Evolutionary conservation across 2,888 invertebrate genomes (phyloP).

Genomic region (Galeopsomyia nigrocyanea): DNA sequence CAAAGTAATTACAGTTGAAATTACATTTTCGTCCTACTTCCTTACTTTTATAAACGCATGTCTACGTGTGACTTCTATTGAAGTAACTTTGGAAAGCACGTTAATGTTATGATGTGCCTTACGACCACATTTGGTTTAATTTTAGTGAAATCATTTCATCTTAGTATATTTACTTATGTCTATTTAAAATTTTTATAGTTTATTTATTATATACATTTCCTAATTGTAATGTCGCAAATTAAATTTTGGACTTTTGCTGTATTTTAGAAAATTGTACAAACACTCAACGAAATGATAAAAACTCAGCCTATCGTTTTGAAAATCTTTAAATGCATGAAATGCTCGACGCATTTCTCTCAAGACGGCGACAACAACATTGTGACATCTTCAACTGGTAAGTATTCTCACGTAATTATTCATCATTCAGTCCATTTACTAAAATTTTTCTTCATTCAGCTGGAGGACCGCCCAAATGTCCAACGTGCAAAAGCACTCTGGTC

Average conservation of each 20-base stretch:
- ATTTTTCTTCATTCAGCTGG: conserved; percentile 19
- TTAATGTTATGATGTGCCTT: no score
- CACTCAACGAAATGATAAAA: conserved; percentile 69
- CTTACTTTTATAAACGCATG: no score
- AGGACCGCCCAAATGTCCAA: conserved; percentile 70
- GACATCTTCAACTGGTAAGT: conserved; percentile 50
- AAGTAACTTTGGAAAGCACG: no score
- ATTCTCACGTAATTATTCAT: neutral
- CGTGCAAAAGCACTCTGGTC: conserved; percentile 74
- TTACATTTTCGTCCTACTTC: no score
- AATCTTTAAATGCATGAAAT: conserved; percentile 74
- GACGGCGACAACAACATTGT: conserved; percentile 64
- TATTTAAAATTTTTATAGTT: no score
- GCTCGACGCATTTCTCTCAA: conserved; percentile 74
- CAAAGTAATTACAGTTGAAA: conserved; percentile 65
- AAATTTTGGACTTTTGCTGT: conserved; percentile 15
- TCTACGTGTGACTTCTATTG: no score
- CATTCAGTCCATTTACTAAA: neutral
- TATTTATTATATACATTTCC: neutral
- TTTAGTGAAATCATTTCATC: no score
- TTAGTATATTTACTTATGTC: no score
- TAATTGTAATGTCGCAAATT: neutral
- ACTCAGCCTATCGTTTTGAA: conserved; percentile 68
- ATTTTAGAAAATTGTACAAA: conserved; percentile 69
- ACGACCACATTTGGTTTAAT: no score